These are phyloP conservation scores for Labeo calbasu DNA, from an alignment of 2,797 vertebrate species.

Conservation along the genomic window DNA sequence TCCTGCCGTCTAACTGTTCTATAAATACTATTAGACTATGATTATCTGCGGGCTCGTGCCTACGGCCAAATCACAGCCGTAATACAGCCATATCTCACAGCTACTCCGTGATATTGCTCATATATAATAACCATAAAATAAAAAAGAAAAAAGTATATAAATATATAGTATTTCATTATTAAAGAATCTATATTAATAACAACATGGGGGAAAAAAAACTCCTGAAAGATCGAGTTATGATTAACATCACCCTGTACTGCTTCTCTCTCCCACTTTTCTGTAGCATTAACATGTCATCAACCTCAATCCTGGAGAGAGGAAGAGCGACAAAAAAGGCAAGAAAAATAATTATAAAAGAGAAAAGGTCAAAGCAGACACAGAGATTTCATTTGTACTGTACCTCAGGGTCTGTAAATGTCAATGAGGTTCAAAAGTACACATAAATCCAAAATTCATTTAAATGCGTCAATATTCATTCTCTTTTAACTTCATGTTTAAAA, in stretches of 20 bases:
- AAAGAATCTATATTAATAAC: neutral
- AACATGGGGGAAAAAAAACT: neutral
- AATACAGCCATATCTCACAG: too few relatives aligned
- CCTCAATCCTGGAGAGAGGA: constrained; percentile 24
- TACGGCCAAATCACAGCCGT: too few relatives aligned
- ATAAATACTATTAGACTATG: too few relatives aligned
- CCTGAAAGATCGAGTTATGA: constrained; percentile 5
- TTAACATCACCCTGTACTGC: neutral
- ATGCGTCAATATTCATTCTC: neutral
- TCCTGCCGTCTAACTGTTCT: too few relatives aligned
- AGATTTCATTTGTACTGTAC: constrained; percentile 29
- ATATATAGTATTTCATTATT: neutral
- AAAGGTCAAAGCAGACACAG: constrained; percentile 11
- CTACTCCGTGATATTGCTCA: neutral
- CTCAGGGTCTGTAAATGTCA: constrained; percentile 13
- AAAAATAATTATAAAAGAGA: constrained; percentile 11
- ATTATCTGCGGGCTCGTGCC: too few relatives aligned
- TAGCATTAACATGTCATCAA: constrained; percentile 46
- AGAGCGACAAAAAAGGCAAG: constrained; percentile 11
- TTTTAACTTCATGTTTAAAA: constrained; percentile 1
- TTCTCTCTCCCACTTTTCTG: constrained; percentile 8
- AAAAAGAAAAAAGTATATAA: neutral
- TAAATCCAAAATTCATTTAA: constrained; percentile 15
- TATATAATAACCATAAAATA: neutral
- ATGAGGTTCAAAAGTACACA: constrained; percentile 15